phyloP scores from a whole-genome alignment of 2,113 vertebrate species.

The Entomyzon cyanotis region DNA sequence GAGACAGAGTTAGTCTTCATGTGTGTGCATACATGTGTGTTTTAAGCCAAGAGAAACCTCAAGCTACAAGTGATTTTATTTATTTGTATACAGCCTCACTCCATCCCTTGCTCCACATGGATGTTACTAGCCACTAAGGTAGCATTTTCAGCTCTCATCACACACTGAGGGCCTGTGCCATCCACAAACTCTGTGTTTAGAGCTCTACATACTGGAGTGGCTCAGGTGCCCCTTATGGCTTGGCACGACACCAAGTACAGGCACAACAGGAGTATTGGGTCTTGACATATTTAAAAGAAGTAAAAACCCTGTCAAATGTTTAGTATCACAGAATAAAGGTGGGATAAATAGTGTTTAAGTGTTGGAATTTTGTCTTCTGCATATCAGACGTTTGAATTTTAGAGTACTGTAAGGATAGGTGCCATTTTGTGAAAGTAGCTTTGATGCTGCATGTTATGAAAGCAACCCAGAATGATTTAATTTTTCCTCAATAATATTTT shows the following conservation, averaged over 20 bases:
- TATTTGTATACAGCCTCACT: neutral
- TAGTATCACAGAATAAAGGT: neutral
- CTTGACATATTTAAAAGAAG: neutral
- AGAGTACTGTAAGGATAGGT: neutral
- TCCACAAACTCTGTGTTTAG: rapidly evolving
- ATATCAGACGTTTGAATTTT: neutral
- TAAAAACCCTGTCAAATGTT: neutral
- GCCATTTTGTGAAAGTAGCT: neutral
- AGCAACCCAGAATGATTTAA: neutral
- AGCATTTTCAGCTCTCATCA: neutral
- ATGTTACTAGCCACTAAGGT: neutral
- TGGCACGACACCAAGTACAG: rapidly evolving
- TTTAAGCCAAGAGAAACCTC: neutral
- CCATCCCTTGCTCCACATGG: neutral
- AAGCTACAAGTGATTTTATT: neutral
- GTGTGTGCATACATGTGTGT: rapidly evolving
- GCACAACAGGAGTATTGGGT: neutral
- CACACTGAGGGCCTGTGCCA: neutral
- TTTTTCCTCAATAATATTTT: neutral
- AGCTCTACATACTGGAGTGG: rapidly evolving
- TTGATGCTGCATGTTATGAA: neutral
- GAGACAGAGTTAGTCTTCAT: neutral
- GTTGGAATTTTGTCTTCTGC: neutral
- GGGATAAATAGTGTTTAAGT: neutral
- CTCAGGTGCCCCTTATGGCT: neutral